These are phyloP conservation scores for Glossophaga mutica DNA, from an alignment of 2,797 vertebrate species.

Conservation along the genomic window DNA sequence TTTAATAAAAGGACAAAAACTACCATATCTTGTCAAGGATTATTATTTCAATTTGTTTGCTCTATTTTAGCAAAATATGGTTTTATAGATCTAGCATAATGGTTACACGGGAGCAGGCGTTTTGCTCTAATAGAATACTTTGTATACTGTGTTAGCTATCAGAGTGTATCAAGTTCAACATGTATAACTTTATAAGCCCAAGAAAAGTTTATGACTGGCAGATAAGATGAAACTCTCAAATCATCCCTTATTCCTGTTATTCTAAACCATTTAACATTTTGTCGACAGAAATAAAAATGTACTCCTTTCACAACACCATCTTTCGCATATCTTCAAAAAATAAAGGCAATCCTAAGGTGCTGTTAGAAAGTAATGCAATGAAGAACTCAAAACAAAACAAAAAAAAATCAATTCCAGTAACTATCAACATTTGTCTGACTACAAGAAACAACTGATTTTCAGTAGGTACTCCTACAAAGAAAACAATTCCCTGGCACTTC, in stretches of 20 bases:
- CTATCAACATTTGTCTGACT: not conserved
- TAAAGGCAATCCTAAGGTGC: not conserved
- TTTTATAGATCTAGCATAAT: not conserved
- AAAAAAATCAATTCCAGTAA: not conserved
- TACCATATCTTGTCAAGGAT: not conserved
- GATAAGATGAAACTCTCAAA: not conserved
- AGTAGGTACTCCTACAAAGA: not conserved
- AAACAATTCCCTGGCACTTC: not conserved
- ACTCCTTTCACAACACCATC: not conserved
- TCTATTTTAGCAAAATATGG: not conserved
- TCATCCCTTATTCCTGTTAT: not conserved
- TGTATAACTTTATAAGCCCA: not conserved
- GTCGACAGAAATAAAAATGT: not conserved
- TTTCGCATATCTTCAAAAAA: slow-evolving; percentile 7
- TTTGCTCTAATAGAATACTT: not conserved
- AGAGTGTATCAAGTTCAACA: not conserved
- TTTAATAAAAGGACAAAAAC: not conserved
- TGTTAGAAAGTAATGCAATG: not conserved
- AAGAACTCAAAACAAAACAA: not conserved
- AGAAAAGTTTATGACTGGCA: not conserved
- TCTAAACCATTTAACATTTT: not conserved
- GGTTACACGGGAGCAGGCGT: not conserved
- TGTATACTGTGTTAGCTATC: not conserved
- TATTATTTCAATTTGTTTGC: not conserved
- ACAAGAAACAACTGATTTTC: not conserved